Base-by-base conservation (phyloP, 2,113 vertebrate genomes). In the Piprites chloris region DNA sequence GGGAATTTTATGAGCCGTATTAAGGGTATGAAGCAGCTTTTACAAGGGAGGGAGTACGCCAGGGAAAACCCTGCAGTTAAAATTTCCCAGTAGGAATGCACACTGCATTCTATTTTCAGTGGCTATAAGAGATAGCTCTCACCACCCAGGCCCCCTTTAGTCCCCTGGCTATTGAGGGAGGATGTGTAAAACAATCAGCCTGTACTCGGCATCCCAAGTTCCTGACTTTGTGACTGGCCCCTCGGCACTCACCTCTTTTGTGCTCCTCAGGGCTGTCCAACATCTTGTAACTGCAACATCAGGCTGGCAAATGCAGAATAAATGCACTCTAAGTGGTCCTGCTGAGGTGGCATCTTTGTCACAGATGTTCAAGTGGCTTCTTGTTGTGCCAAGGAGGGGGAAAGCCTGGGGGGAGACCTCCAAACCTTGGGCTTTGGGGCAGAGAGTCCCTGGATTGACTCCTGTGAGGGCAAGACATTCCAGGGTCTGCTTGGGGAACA, bases 261-360 rank as follows among this genome's bases (percentile, higher is more conserved):
- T 49, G 72, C 50, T 35, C 66, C 9, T 65, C 27, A 61, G 46
- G 69, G 35, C 79, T 58, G 62, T 46, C 53, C 41, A 47, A 2
- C 12, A 9, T 49, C 20, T 49, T 63, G 1, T 12, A 27, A 39
- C 32, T 41, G 66, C 44, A 28, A 28, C 62, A 8, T 61, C 35
- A 66, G 82, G 30, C 67, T 69, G 72, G 73, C n/a, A 62, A 49
- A 20, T 2, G 0, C n/a, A 3, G 26, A 53, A 12, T 21, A 41
- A 62, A 47, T 12, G 32, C 39, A 4, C 41, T 35, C 8, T 14
- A 19, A 47, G 49, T 14, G 14, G 18, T 67, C 65, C 69, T 69
- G 55, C 39, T 2, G 2, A 39, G 0, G 0, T 32, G 42, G 39
- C 19, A 2, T 26, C 65, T 46, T 74, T 58, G 61, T 12, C 7